Percentiles rank a stretch among this genome's conserved stretches.
Evolutionary conservation across 2,888 invertebrate species (phyloP).

Genomic region (Dolichopus griseipennis): DNA sequence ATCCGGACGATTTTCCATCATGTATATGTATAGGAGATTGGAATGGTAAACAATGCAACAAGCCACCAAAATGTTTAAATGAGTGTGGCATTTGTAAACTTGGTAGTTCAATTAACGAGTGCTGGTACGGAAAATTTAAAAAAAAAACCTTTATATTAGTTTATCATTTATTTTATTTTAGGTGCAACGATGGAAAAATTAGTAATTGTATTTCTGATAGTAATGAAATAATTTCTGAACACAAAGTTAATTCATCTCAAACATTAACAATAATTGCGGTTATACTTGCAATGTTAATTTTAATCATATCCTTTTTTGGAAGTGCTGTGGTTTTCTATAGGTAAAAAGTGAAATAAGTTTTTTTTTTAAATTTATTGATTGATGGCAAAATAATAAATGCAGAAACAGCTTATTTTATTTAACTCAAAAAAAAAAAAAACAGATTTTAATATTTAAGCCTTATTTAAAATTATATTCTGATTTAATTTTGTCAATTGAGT

Average conservation of each 20-base stretch:
- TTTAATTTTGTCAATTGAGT: no score
- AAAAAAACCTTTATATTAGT: conserved; percentile 8
- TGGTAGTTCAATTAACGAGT: conserved; percentile 42
- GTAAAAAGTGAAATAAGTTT: conserved; percentile 33
- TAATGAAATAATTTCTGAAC: conserved; percentile 37
- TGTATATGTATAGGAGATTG: conserved; percentile 52
- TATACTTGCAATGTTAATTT: conserved; percentile 31
- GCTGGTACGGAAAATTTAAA: conserved; percentile 30
- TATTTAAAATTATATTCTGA: no score
- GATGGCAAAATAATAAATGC: no score
- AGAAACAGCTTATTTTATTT: no score
- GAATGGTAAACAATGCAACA: conserved; percentile 50
- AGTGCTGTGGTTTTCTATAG: conserved; percentile 40
- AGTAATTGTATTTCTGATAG: conserved; percentile 39
- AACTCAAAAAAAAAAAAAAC: no score
- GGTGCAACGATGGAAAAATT: conserved; percentile 34
- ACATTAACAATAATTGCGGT: conserved; percentile 36
- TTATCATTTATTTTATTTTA: conserved; percentile 19
- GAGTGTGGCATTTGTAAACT: conserved; percentile 38
- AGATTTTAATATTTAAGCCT: no score
- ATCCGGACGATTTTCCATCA: conserved; percentile 44
- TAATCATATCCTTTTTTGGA: conserved; percentile 35
- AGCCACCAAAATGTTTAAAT: conserved; percentile 39
- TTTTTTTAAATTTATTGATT: not conserved
- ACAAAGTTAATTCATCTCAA: conserved; percentile 28